phyloP scores from a whole-genome alignment of 2,888 invertebrate species.

The Drosophila quinaria region DNA sequence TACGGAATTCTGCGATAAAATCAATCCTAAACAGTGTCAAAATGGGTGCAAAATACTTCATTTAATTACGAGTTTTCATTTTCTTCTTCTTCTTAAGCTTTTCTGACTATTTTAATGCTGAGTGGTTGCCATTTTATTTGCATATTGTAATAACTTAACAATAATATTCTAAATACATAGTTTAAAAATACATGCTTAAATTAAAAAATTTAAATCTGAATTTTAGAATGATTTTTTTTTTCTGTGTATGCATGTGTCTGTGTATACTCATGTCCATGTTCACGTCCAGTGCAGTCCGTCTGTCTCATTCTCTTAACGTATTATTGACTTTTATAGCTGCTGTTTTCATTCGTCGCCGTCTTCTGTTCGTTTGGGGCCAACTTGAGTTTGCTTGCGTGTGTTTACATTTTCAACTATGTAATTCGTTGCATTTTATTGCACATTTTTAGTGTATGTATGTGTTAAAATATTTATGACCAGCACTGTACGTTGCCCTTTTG shows the following conservation, averaged over 20 bases:
- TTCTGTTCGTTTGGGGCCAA: slow-evolving; percentile 10
- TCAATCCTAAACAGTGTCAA: too few relatives aligned
- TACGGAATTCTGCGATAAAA: too few relatives aligned
- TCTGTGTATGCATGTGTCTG: not conserved
- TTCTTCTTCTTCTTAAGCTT: too few relatives aligned
- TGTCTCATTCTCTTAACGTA: slow-evolving; percentile 34
- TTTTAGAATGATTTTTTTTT: too few relatives aligned
- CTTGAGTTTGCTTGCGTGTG: slow-evolving; percentile 56
- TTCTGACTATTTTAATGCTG: too few relatives aligned
- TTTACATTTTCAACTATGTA: slow-evolving; percentile 81
- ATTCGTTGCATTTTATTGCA: slow-evolving; percentile 79
- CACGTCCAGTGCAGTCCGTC: slow-evolving; percentile 34
- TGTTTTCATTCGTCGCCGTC: slow-evolving; percentile 42
- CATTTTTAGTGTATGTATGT: slow-evolving; percentile 53
- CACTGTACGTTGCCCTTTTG: slow-evolving; percentile 40
- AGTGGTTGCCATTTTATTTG: too few relatives aligned
- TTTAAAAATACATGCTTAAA: too few relatives aligned
- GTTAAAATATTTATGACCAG: slow-evolving; percentile 72
- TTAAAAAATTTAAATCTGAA: too few relatives aligned
- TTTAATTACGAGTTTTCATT: too few relatives aligned
- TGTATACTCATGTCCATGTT: slow-evolving; percentile 5
- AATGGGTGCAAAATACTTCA: too few relatives aligned
- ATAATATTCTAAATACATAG: too few relatives aligned
- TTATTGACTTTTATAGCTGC: slow-evolving; percentile 76
- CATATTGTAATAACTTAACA: too few relatives aligned